Evolutionary conservation across 2,797 vertebrate species (phyloP).

Genomic region (Alauda arvensis): DNA sequence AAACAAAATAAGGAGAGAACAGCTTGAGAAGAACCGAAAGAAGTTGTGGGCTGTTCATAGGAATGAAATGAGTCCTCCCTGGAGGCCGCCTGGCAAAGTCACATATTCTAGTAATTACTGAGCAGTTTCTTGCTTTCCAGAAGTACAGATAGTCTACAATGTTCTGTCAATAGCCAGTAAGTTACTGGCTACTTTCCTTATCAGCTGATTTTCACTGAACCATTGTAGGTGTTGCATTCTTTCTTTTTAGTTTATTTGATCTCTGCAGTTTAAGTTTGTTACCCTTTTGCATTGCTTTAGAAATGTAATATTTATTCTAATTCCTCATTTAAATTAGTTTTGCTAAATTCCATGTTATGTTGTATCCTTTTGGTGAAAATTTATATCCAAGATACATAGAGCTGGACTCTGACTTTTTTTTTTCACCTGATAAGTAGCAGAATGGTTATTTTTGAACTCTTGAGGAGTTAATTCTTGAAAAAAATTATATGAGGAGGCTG

Average conservation of each 20-base stretch:
- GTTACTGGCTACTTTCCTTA: background rate
- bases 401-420: background rate
- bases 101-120: conserved; percentile 76
- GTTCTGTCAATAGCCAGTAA: background rate
- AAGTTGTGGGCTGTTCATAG: conserved; percentile 69
- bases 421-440: background rate
- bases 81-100: conserved; percentile 91
- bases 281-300: background rate
- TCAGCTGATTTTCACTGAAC: conserved; percentile 23
- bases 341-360: background rate
- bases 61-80: conserved; percentile 77
- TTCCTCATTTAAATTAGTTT: background rate
- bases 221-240: background rate
- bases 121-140: background rate
- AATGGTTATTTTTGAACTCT: background rate
- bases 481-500: background rate
- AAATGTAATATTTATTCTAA: background rate
- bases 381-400: background rate
- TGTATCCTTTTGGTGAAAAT: background rate
- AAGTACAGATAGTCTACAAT: background rate
- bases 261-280: background rate
- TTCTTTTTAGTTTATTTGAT: background rate
- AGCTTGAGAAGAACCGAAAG: conserved; percentile 75
- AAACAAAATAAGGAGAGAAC: conserved; percentile 81
- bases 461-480: background rate